Conservation (phyloP, 2,888 invertebrate genomes). For the Tipula lateralis region DNA sequence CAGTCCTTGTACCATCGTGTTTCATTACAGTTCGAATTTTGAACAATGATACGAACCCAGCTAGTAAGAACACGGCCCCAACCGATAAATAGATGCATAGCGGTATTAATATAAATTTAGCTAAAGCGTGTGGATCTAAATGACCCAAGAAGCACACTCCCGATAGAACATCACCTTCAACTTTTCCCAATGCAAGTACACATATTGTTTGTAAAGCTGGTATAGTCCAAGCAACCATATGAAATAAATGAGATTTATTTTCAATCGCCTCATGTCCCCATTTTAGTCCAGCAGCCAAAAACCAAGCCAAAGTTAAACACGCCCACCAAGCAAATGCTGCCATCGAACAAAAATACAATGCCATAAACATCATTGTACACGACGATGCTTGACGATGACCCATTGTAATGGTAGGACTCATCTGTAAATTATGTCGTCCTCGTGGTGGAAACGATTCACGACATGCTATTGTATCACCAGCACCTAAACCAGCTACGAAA, state of each 20-base stretch:
- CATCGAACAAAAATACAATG: slow-evolving; percentile 94
- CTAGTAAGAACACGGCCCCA: slow-evolving; percentile 86
- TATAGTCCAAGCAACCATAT: slow-evolving; percentile 96
- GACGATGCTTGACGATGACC: slow-evolving; percentile 51
- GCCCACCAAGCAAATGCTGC: slow-evolving; percentile 98
- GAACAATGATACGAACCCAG: slow-evolving; percentile 94
- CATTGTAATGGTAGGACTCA: slow-evolving; percentile 80
- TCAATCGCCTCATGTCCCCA: slow-evolving; percentile 99
- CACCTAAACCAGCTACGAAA: slow-evolving; percentile 80
- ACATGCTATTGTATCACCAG: slow-evolving; percentile 78
- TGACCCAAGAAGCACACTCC: slow-evolving; percentile 93
- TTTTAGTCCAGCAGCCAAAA: slow-evolving; percentile 90
- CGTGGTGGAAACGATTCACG: slow-evolving; percentile 73
- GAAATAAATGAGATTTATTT: slow-evolving; percentile 94
- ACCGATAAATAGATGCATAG: slow-evolving; percentile 84
- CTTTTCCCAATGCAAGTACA: slow-evolving; percentile 90
- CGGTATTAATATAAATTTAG: slow-evolving; percentile 88
- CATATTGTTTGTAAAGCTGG: slow-evolving; percentile 94
- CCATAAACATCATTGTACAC: slow-evolving; percentile 94
- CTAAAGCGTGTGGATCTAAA: slow-evolving; percentile 79
- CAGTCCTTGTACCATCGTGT: slow-evolving; percentile 87
- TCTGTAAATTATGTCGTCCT: slow-evolving; percentile 64
- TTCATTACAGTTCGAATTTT: slow-evolving; percentile 96
- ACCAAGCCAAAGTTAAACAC: slow-evolving; percentile 92
- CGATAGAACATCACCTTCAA: slow-evolving; percentile 87